Evolutionary conservation across 2,113 vertebrate species (phyloP), one percentile per base, ranked within the genome.

Genomic region (Rhea pennata): DNA sequence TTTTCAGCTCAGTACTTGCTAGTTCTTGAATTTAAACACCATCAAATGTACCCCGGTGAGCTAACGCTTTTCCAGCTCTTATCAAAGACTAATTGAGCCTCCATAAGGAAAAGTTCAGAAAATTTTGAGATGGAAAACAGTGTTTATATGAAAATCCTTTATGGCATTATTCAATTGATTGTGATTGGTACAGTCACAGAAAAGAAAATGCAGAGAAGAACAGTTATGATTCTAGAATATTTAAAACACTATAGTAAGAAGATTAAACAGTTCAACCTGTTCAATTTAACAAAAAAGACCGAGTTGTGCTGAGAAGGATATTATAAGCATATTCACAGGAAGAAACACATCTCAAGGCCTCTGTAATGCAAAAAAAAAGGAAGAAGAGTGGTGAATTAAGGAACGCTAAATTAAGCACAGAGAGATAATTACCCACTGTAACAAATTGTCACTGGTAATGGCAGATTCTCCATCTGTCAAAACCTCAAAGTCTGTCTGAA

Each of bases 341-440:
- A 65, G 39, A 72, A 87, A 79, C 61, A 46, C 10, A 40, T 26
- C 6, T 5, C 50, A 39, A 92, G 26, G 33, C 17, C 31, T 67
- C 31, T 36, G 12, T 29, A 66, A 24, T 12, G 9, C 29, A 74
- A 24, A 73, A 74, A 87, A 36, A 36, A 74, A 54, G 12, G 44
- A 69, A 46, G 27, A 54, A 46, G 27, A 54, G 12, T 6, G 15
- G 29, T 29, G 23, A 69, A 81, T 0, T 5, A 82, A 86, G 53
- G 14, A 48, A 82, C 87, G n/a, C 9, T 84, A 61, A 92, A 89
- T 62, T 39, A 65, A 92, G 12, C 42, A 70, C 16, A 69, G 56
- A 74, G 46, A 67, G 24, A 87, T 72, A 78, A 94, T 82, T 61
- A 82, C 6, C n/a, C 62, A 26, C 29, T 85, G 31, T 46, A 87